Conservation (phyloP, 1,140 invertebrate species). For the Procambarus clarkii region DNA sequence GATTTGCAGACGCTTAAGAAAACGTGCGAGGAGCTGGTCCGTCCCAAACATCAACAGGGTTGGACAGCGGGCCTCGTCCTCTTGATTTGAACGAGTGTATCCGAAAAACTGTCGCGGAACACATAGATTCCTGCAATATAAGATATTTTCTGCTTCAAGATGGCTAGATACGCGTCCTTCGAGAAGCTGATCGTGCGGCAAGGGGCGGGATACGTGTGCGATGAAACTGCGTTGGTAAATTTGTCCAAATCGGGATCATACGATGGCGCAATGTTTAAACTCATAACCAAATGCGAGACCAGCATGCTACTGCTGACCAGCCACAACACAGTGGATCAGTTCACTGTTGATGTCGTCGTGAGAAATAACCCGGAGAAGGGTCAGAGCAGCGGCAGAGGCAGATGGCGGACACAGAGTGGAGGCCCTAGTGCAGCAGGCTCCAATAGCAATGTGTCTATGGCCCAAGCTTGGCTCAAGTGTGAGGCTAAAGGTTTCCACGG, state of each 20-base stretch:
- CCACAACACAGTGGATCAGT: not conserved
- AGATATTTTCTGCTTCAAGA: not conserved
- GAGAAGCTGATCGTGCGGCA: conserved; percentile 4
- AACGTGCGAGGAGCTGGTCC: too few species aligned
- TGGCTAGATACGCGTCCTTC: not conserved
- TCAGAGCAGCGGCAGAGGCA: not conserved
- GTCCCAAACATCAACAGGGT: too few species aligned
- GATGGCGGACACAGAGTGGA: too few species aligned
- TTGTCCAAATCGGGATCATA: not conserved
- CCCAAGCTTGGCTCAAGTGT: not conserved
- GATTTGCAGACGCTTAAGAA: too few species aligned
- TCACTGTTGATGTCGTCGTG: conserved; percentile 33
- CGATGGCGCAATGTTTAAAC: conserved; percentile 11
- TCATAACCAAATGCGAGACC: conserved; percentile 19
- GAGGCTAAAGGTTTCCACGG: conserved; percentile 25
- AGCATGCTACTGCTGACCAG: conserved; percentile 14
- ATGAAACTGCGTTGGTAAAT: not conserved
- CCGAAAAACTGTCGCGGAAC: too few species aligned
- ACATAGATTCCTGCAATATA: too few species aligned
- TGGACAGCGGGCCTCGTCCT: too few species aligned
- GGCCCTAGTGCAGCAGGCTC: not conserved
- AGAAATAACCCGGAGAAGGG: not conserved
- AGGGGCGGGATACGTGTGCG: conserved; percentile 24
- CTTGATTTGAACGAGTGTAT: too few species aligned
- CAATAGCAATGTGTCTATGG: not conserved